phyloP scores from a whole-genome alignment of 1,140 invertebrate genomes.

The Drosophila leontia region DNA sequence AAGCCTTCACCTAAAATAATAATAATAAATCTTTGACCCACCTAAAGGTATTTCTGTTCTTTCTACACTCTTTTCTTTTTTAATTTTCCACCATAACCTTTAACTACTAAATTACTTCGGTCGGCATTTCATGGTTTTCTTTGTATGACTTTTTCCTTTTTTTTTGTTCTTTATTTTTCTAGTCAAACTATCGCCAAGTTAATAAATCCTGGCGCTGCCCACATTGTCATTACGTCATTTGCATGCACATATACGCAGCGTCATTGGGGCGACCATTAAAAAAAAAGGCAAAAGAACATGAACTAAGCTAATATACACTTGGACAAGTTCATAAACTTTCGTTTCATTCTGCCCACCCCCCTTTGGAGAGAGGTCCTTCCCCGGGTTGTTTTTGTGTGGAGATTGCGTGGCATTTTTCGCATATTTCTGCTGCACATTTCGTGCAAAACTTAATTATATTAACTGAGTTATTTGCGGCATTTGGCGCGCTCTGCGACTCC shows the following conservation, averaged over 20 bases:
- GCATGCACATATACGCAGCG: conserved; percentile 46
- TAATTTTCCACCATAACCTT: background rate
- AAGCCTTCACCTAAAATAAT: background rate
- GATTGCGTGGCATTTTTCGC: conserved; percentile 81
- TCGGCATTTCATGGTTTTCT: conserved; percentile 17
- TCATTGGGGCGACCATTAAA: conserved; percentile 38
- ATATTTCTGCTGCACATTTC: conserved; percentile 81
- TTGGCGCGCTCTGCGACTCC: conserved; percentile 74
- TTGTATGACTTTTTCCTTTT: background rate
- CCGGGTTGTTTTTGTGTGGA: conserved; percentile 37
- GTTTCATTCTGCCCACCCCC: conserved; percentile 42
- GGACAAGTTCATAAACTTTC: conserved; percentile 74
- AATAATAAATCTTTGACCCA: background rate
- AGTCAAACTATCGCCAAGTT: conserved; percentile 25
- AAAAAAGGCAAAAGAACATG: conserved; percentile 22
- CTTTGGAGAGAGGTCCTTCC: conserved; percentile 23
- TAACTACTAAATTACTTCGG: conserved; percentile 4
- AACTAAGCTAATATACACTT: conserved; percentile 46
- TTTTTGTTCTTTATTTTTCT: conserved; percentile 1
- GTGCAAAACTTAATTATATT: conserved; percentile 84
- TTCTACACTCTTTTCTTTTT: background rate
- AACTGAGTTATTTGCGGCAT: conserved; percentile 83
- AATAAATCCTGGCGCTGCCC: conserved; percentile 55
- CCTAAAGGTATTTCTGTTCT: background rate
- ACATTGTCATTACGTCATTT: conserved; percentile 62